A percentile compares a stretch with the other conserved stretches of the same genome.
These are phyloP conservation scores for Onychomys leucogaster DNA, from an alignment of 2,797 vertebrate species.

Conservation along the genomic window DNA sequence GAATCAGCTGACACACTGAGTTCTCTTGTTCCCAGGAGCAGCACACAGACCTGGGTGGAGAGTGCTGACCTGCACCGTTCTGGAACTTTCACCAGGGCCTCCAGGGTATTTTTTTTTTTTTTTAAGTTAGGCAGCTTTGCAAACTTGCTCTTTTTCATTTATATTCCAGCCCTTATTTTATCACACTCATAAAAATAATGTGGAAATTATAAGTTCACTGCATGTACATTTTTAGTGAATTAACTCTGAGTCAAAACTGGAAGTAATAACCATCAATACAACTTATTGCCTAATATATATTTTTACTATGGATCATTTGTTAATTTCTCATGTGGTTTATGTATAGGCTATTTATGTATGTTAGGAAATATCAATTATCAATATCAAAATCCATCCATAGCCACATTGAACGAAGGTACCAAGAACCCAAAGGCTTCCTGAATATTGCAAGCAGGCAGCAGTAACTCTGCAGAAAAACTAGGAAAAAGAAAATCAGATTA, in stretches of 20 bases:
- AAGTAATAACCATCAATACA: background rate
- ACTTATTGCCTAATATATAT: slow-evolving; percentile 32
- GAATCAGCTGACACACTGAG: background rate
- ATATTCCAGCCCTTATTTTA: background rate
- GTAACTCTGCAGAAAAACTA: slow-evolving; percentile 86
- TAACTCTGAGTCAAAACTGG: slow-evolving; percentile 42
- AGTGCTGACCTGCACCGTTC: background rate
- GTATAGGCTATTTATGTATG: slow-evolving; percentile 50
- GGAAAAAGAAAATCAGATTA: slow-evolving; percentile 99
- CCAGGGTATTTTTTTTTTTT: slow-evolving; percentile 26
- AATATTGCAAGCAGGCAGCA: slow-evolving; percentile 80
- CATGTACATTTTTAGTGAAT: slow-evolving; percentile 24
- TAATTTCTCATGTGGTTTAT: slow-evolving; percentile 53
- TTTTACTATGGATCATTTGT: slow-evolving; percentile 28
- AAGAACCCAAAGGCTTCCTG: slow-evolving; percentile 75
- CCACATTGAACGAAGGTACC: background rate
- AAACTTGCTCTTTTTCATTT: slow-evolving; percentile 49
- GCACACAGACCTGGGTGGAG: background rate
- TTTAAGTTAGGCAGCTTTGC: background rate
- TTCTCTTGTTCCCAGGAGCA: background rate
- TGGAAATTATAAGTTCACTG: slow-evolving; percentile 26
- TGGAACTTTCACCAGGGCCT: background rate
- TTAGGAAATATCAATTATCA: slow-evolving; percentile 64
- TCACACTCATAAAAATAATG: slow-evolving; percentile 45
- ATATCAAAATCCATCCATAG: background rate